These are phyloP conservation scores for Cladopsammia gracilis DNA, from an alignment of 64 coral and sea anemone genomes.

Conservation along the genomic window DNA sequence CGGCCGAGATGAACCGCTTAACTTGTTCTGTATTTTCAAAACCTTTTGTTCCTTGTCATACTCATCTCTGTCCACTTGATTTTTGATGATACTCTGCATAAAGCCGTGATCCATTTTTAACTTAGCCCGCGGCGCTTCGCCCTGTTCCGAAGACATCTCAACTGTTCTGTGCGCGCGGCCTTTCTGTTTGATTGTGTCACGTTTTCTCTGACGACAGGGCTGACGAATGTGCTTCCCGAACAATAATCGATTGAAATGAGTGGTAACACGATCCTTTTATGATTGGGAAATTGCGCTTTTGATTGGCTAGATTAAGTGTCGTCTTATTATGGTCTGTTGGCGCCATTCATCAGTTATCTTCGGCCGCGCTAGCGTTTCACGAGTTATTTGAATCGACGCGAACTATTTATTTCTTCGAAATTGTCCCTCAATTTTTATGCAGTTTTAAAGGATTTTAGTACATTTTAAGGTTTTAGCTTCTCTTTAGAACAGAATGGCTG, in stretches of 20 bases:
- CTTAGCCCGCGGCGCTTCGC: constrained; percentile 16
- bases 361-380: background rate
- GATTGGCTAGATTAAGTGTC: constrained; percentile 32
- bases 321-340: constrained; percentile 74
- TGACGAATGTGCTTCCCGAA: constrained; percentile 16
- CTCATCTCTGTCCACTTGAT: constrained; percentile 93
- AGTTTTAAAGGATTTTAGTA: constrained; percentile 24
- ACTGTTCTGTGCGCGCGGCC: background rate
- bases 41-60: constrained; percentile 98
- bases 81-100: constrained; percentile 90
- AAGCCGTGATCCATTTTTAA: constrained; percentile 93
- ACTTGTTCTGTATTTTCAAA: constrained; percentile 32
- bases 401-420: background rate
- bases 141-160: background rate
- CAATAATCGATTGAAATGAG: background rate
- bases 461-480: constrained; percentile 22
- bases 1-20: constrained; percentile 5
- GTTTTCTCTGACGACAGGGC: background rate
- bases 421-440: background rate
- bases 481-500: constrained; percentile 71
- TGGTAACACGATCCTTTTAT: background rate
- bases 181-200: background rate
- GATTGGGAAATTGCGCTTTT: background rate
- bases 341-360: constrained; percentile 37
- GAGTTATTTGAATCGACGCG: background rate